These are phyloP conservation scores for Eupeodes latifasciatus DNA, from an alignment of 2,888 invertebrate genomes.

Conservation along the genomic window DNA sequence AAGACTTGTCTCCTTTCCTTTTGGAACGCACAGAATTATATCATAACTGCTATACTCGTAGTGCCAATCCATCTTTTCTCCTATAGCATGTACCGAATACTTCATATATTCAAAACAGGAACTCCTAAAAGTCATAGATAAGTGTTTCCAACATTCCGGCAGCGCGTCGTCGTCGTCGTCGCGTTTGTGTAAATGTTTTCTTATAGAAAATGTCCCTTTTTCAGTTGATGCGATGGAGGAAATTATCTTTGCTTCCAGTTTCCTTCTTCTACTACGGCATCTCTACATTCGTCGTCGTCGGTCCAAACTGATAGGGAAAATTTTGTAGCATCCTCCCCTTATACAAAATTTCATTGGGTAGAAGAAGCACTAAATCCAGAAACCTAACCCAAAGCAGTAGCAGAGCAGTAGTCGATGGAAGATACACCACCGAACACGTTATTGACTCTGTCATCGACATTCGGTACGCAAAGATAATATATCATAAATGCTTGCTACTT, in stretches of 20 bases:
- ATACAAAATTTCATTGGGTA: slow-evolving; percentile 42
- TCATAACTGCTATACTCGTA: not conserved
- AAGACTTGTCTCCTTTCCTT: not conserved
- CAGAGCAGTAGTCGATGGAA: not conserved
- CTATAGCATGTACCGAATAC: not conserved
- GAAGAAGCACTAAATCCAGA: slow-evolving; percentile 3
- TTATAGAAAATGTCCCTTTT: slow-evolving; percentile 58
- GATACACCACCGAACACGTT: slow-evolving; percentile 41
- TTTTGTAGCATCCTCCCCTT: slow-evolving; percentile 35
- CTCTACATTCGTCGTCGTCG: slow-evolving; percentile 1
- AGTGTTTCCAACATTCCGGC: slow-evolving; percentile 61
- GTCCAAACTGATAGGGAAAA: slow-evolving; percentile 45
- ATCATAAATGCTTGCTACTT: slow-evolving; percentile 65
- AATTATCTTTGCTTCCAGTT: slow-evolving; percentile 61
- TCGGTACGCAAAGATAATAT: slow-evolving; percentile 64
- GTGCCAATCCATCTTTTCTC: not conserved
- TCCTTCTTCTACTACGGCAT: slow-evolving; percentile 14
- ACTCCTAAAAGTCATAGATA: slow-evolving; percentile 51
- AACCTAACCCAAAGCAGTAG: not conserved
- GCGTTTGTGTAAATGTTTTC: slow-evolving; percentile 29
- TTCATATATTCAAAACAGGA: slow-evolving; percentile 46
- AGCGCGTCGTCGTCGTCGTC: slow-evolving; percentile 1
- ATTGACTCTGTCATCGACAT: slow-evolving; percentile 75
- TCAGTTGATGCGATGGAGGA: slow-evolving; percentile 42
- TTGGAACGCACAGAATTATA: not conserved